A percentile compares a stretch with the other conserved stretches of the same genome.
Evolutionary conservation across 2,888 invertebrate species (phyloP).

Genomic region (Cephus sareptanus): DNA sequence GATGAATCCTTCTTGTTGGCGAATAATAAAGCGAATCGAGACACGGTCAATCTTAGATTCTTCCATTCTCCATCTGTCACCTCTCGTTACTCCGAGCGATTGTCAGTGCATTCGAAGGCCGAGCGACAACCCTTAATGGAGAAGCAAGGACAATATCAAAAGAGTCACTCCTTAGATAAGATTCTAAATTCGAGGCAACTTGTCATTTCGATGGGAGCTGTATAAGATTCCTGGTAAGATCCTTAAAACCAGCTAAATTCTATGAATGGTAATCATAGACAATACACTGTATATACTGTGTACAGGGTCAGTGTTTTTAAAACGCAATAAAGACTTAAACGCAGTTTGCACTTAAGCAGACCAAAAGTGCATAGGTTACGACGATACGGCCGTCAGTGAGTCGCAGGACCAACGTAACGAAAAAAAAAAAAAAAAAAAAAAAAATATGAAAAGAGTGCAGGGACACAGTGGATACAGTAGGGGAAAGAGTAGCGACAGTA

Average conservation of each 20-base stretch:
- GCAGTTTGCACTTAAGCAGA: background rate
- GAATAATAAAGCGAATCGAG: slow-evolving; percentile 41
- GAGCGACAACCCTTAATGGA: slow-evolving; percentile 26
- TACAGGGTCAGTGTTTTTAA: no score
- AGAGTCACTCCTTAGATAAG: background rate
- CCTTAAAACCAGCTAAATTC: background rate
- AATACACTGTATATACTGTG: no score
- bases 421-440: background rate
- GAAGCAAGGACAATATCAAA: background rate
- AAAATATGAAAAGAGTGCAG: background rate
- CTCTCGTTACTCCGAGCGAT: background rate
- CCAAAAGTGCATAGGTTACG: background rate
- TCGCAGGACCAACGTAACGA: background rate
- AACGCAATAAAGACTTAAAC: background rate
- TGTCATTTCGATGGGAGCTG: background rate
- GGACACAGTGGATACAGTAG: background rate
- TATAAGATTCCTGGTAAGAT: background rate
- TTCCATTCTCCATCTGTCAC: background rate
- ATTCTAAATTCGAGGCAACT: background rate
- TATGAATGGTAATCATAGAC: background rate
- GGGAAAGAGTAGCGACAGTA: background rate
- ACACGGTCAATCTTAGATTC: background rate
- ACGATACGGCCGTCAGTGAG: background rate
- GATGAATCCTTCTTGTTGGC: slow-evolving; percentile 43
- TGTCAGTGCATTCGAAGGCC: background rate